Base-by-base conservation (phyloP, 2,888 invertebrate species). In the Plagodis pulveraria region DNA sequence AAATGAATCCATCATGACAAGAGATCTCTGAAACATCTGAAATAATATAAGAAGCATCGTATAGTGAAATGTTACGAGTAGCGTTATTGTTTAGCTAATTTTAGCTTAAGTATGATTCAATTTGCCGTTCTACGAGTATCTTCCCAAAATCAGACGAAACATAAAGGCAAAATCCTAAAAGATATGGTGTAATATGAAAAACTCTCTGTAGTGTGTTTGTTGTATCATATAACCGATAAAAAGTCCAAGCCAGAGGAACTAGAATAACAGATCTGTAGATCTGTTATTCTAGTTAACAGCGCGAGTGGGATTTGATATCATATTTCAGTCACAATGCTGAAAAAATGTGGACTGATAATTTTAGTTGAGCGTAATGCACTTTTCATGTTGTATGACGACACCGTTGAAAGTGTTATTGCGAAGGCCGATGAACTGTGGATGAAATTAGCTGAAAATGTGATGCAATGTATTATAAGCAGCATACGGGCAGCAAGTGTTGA, bases 381-480 rank as follows among this genome's bases (percentile, higher is more conserved):
- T 66, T 65, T 69, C 56, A 43, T 62, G 63, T 66, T 56, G 55
- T 61, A 62, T 62, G 52, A 45, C 59, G 56, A 46, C 53, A 45
- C 32, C 40, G 44, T 45, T 61, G 63, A 62, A 59, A 64, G 51
- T 54, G 62, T 58, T 61, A 42, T 44, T 50, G 43, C 45, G 40
- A 50, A 64, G 65, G 63, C 9, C 58, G 32, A 48, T 65, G 63
- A 65, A 59, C 66, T 62, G 44, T 10, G 33, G 36, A 49, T 49
- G 41, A 43, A 32, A 62, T 53, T 62, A 56, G 63, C 48, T 49
- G 50, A 58, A 56, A 46, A 56, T 62, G 22, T 70, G 60, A 65
- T 70, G 72, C 65, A 70, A 73, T 69, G 47, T 63, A 62, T 61
- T 54, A 62, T 69, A 38, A 55, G 40, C 22, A 55, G 40, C 22